A percentile compares a stretch with the other conserved stretches of the same genome.
Conservation (phyloP, 2,113 vertebrate genomes). For the Heterochromis multidens region DNA sequence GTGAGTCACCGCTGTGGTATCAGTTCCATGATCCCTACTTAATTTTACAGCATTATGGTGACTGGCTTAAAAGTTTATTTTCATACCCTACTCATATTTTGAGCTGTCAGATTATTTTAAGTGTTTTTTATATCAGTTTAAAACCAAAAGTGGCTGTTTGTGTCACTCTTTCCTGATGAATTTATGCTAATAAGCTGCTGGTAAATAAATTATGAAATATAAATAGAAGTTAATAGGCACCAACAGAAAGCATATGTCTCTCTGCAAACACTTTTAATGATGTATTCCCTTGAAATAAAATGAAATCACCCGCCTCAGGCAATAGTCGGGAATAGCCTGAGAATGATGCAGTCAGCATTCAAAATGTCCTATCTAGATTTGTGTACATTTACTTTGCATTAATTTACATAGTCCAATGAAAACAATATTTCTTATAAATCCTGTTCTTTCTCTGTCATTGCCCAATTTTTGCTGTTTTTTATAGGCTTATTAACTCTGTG, state of each 20-base stretch:
- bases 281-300: conserved; percentile 63
- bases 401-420: conserved; percentile 33
- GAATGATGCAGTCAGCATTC: conserved; percentile 42
- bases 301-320: conserved; percentile 49
- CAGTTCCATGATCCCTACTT: neutral
- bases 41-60: neutral
- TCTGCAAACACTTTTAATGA: conserved; percentile 60
- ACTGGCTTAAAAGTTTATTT: neutral
- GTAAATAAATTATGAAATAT: conserved; percentile 63
- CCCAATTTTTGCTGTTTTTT: neutral
- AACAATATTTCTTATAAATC: conserved; percentile 11
- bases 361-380: conserved; percentile 43
- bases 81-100: neutral
- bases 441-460: conserved; percentile 13
- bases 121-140: neutral
- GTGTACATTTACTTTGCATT: conserved; percentile 34
- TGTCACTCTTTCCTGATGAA: conserved; percentile 34
- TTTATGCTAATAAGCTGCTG: conserved; percentile 35
- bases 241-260: conserved; percentile 54
- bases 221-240: conserved; percentile 55
- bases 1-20: neutral
- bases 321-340: conserved; percentile 19
- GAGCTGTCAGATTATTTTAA: neutral
- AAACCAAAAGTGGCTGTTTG: conserved; percentile 20
- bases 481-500: neutral